Evolutionary conservation across 2,113 vertebrate genomes (phyloP), one percentile per base, ranked within the genome.

Genomic region (Lipotes vexillifer): DNA sequence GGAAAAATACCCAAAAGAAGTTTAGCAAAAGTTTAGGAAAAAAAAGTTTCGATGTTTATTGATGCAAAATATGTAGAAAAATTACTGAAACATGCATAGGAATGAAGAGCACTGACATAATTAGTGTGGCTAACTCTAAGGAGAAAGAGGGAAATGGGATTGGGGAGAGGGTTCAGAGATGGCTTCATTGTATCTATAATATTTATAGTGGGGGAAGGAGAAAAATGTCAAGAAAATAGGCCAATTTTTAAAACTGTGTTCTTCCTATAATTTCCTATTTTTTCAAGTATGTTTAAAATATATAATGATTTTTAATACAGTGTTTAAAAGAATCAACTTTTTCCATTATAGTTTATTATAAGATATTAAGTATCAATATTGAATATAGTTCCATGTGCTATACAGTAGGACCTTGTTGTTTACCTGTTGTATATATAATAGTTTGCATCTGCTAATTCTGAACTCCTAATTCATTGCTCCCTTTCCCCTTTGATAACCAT

Each of bases 211-310:
- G 18, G 33, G 9, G 8, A 3, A 1, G 29, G 31, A 36, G 31
- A 41, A 63, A 94, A 66, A 65, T 31, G 1, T 74, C 11, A 96
- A 88, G 72, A 92, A 78, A 92, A 93, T 83, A 91, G 69, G 41
- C 6, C 33, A 87, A 66, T 69, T 61, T 52, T 14, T 55, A 74
- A 83, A 89, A 38, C 72, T 44, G 18, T 57, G 9, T 46, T 83
- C 63, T 63, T 49, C 68, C 29, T n/a, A 29, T 41, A 41, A 25
- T 57, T 87, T 96, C 61, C n/a, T 57, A 59, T 27, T 66, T 96
- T 82, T 91, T 81, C 33, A 90, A 69, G 21, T 92, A 59, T 86
- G 21, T 94, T 93, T 94, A 74, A 93, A n/a, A 92, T 78, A 49
- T 29, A 33, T 81, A 38, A 78, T 14, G 23, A 82, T 52, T 68